phyloP scores from a whole-genome alignment of 1,140 invertebrate species.

The Apis mellifera region Amel_HAv3.1 CM009931.2:17901501-17902000 shows the following conservation, averaged over 20 bases:
- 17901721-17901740: conserved; percentile 85
- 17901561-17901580: conserved; percentile 92
- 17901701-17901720: conserved; percentile 87
- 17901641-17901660: conserved; percentile 86
- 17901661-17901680: conserved; percentile 91
- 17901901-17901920: background rate
- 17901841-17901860: conserved; percentile 93
- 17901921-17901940: conserved; percentile 19
- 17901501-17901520: conserved; percentile 19
- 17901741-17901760: conserved; percentile 93
- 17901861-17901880: conserved; percentile 96
- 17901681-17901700: conserved; percentile 94
- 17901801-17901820: conserved; percentile 96
- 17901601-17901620: conserved; percentile 91
- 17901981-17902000: conserved; percentile 87
- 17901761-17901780: conserved; percentile 94
- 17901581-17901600: conserved; percentile 97
- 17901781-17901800: conserved; percentile 93
- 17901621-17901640: conserved; percentile 80
- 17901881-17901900: conserved; percentile 79
- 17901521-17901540: conserved; percentile 53
- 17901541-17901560: conserved; percentile 95
- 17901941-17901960: conserved; percentile 87
- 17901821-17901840: conserved; percentile 97
- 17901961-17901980: conserved; percentile 93